Conservation (phyloP, 2,113 vertebrate species). For the Brachirus orientalis region DNA sequence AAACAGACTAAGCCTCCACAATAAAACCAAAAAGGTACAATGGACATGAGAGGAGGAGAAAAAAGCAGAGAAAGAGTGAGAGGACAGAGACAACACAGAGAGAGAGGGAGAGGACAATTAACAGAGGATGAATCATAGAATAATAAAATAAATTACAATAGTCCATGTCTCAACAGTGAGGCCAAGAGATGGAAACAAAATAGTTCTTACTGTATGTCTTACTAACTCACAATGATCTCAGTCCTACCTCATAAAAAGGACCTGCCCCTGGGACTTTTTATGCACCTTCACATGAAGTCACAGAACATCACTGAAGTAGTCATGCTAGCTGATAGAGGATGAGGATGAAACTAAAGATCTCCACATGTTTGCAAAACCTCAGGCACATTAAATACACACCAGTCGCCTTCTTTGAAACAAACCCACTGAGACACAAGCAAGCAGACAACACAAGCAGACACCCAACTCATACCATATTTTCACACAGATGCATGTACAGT, state of each 20-base stretch:
- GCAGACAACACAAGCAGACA: background rate
- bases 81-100: no score
- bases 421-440: constrained; percentile 16
- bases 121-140: no score
- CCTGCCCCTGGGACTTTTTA: constrained; percentile 1
- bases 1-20: no score
- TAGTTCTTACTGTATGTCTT: constrained; percentile 1
- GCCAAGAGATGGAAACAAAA: constrained; percentile 40
- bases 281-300: constrained; percentile 1
- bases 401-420: background rate
- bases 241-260: no score
- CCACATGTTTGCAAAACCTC: constrained; percentile 7
- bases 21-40: no score
- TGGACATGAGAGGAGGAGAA: background rate
- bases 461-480: constrained; percentile 10
- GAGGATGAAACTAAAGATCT: background rate
- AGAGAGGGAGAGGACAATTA: no score
- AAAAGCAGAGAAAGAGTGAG: constrained; percentile 19
- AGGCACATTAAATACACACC: constrained; percentile 6
- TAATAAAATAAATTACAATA: no score
- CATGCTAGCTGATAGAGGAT: background rate
- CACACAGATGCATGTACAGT: constrained; percentile 1
- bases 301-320: constrained; percentile 9
- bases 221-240: constrained; percentile 25
- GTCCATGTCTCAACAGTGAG: no score